Evolutionary conservation across 1,140 invertebrate genomes (phyloP).

Genomic region (Anoplolepis gracilipes): DNA sequence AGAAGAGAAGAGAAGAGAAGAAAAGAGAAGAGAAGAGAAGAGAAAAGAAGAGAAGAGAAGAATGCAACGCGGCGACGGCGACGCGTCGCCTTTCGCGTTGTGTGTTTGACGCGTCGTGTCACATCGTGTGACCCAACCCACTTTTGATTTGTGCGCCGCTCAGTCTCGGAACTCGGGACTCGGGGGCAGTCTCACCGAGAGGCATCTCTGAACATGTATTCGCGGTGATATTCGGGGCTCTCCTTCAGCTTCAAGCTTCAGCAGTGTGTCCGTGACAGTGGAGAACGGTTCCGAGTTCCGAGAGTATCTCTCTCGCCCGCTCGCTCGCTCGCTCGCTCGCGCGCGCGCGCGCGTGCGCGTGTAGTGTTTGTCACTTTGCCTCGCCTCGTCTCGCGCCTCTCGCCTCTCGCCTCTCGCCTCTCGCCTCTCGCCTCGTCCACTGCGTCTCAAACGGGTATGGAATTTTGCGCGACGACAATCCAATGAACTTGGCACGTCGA

Average conservation of each 20-base stretch:
- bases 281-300: neutral
- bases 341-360: neutral
- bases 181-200: neutral
- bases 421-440: conserved; percentile 2
- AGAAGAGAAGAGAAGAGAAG: no score
- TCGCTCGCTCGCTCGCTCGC: neutral
- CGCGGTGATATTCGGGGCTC: conserved; percentile 15
- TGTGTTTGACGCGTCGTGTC: no score
- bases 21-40: no score
- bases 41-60: no score
- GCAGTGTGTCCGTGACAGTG: neutral
- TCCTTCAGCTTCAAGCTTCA: no score
- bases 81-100: no score
- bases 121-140: conserved; percentile 46
- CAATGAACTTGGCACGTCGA: conserved; percentile 7
- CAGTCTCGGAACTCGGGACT: neutral
- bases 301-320: neutral
- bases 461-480: conserved; percentile 18
- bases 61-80: neutral
- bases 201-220: conserved; percentile 11
- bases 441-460: conserved; percentile 34
- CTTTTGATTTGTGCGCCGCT: conserved; percentile 37
- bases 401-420: neutral
- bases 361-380: no score
- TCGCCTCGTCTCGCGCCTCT: neutral